Percentiles rank a stretch among this genome's conserved stretches.
These are phyloP conservation scores for Paraescarpia echinospica DNA, from an alignment of 1,140 invertebrate species.

Conservation along the genomic window DNA sequence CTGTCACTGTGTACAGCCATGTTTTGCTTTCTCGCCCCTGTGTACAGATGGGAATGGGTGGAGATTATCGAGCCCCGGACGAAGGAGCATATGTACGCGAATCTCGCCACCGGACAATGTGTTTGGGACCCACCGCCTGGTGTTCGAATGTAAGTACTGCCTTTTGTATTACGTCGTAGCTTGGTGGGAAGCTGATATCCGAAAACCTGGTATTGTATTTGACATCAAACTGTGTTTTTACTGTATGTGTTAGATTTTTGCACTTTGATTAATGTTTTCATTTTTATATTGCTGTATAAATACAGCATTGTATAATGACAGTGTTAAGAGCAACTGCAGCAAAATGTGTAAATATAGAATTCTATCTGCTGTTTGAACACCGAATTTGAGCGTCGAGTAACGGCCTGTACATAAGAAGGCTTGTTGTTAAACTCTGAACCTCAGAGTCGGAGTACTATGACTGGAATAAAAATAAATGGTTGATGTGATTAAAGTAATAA, in stretches of 20 bases:
- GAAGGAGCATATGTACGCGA: conserved; percentile 98
- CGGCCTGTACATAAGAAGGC: neutral
- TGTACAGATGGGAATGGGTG: conserved; percentile 91
- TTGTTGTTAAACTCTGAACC: neutral
- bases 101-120: conserved; percentile 95
- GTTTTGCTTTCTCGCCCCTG: conserved; percentile 6
- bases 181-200: neutral
- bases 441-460: neutral
- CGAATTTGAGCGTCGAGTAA: neutral
- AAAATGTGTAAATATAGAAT: neutral
- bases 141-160: conserved; percentile 71
- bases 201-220: neutral
- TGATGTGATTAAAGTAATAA: neutral
- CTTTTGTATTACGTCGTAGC: neutral
- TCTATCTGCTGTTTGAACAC: neutral
- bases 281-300: neutral
- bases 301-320: neutral
- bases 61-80: conserved; percentile 98
- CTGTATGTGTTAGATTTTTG: neutral
- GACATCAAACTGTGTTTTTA: neutral
- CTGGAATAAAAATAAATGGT: neutral
- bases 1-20: neutral
- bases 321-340: neutral
- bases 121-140: conserved; percentile 92
- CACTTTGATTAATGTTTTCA: neutral